Percentiles rank a stretch among this genome's conserved stretches.
Evolutionary conservation across 2,888 invertebrate species (phyloP).

Genomic region (Marasmarcha lunaedactyla): DNA sequence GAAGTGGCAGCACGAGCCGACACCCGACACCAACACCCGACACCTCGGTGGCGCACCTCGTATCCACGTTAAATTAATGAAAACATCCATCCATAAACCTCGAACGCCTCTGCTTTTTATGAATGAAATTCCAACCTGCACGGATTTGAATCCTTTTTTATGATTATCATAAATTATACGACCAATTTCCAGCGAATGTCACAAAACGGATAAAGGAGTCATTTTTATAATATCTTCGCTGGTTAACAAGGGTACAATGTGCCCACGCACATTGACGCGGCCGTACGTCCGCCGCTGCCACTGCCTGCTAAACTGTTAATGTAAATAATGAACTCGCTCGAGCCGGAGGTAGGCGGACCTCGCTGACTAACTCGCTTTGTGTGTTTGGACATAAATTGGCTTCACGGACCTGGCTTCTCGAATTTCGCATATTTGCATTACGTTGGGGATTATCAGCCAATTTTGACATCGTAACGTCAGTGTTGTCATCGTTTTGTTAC

Average conservation of each 20-base stretch:
- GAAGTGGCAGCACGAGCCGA: constrained; percentile 51
- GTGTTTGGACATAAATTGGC: constrained; percentile 42
- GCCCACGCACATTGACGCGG: constrained; percentile 68
- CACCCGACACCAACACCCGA: constrained; percentile 50
- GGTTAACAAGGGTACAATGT: constrained; percentile 68
- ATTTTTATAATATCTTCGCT: constrained; percentile 70
- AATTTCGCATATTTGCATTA: neutral
- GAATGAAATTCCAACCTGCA: constrained; percentile 69
- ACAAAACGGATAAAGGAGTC: constrained; percentile 67
- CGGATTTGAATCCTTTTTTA: constrained; percentile 66
- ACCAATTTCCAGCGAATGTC: constrained; percentile 69
- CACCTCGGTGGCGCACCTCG: constrained; percentile 50
- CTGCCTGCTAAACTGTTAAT: constrained; percentile 70
- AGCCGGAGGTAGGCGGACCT: constrained; percentile 54
- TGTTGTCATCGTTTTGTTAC: neutral
- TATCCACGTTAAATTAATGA: constrained; percentile 65
- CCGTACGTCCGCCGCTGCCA: constrained; percentile 60
- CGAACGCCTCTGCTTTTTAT: constrained; percentile 70
- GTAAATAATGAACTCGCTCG: constrained; percentile 70
- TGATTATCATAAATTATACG: constrained; percentile 63
- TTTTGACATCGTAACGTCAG: constrained; percentile 7
- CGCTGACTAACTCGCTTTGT: constrained; percentile 63
- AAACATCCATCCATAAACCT: constrained; percentile 68
- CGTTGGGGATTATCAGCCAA: constrained; percentile 18
- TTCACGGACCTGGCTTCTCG: constrained; percentile 9